Base-by-base conservation (phyloP, 2,113 vertebrate genomes). In the Serilophus lunatus region DNA sequence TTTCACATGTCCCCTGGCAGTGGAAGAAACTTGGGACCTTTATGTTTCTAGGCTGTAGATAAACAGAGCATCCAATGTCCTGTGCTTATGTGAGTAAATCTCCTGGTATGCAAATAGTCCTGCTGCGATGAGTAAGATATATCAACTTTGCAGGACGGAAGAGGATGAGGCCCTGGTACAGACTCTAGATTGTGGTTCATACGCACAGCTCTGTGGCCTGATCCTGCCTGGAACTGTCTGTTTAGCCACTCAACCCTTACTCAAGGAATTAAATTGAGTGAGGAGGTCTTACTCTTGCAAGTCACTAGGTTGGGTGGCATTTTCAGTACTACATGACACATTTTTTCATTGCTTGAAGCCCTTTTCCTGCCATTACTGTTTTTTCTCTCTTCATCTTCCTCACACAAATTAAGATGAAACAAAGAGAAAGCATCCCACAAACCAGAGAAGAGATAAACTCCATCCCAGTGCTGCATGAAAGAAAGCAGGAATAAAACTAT, bases 11-110 rank as follows among this genome's bases (percentile, higher is more conserved):
- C 85, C 68, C 71, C 64, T 94, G 79, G 82, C 87, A 93, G 51
- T n/a, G 56, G 64, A 94, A 83, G 71, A 82, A 92, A 88, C 71
- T 80, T 56, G 63, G 93, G 90, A 93, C 82, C 66, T 91, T 83
- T 44, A 5, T 65, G n/a, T 86, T 92, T 90, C 75, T 88, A 81
- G 71, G 66, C 85, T 86, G 44, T 74, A 76, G 47, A 66, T 96
- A 91, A 94, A 80, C 60, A 90, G 87, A 94, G 29, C 92, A 88
- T 90, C 82, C 68, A 77, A 64, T 63, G 70, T 77, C 75, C 79
- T 90, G 47, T 49, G 59, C 71, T 91, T 0, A 0, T 59, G 75
- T 53, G 64, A 88, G 70, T 72, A 81, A 77, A 94, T 72, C 82
- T 89, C 49, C 61, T 90, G 82, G 59, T 69, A 56, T 90, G 75